Evolutionary conservation across 2,797 vertebrate species (phyloP).

Genomic region (Neosilurus mollespiculum): DNA sequence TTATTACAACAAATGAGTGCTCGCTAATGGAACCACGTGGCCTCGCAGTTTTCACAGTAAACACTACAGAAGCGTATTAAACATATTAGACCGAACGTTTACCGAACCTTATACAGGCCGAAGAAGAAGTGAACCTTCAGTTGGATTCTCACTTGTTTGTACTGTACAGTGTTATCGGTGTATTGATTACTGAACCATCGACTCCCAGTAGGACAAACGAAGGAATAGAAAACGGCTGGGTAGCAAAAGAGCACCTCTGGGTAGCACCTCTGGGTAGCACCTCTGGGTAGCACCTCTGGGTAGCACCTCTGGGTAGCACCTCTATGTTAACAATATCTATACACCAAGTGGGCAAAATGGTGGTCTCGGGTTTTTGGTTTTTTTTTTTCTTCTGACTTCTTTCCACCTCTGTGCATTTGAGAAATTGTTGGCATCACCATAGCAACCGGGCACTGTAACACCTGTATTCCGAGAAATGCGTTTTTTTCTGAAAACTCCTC

Average conservation of each 20-base stretch:
- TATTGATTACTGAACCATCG: neutral
- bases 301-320: too few relatives aligned
- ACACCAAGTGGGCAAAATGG: neutral
- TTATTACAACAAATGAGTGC: slow-evolving; percentile 39
- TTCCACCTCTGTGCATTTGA: slow-evolving; percentile 4
- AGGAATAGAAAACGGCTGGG: neutral
- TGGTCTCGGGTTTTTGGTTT: neutral
- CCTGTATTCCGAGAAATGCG: neutral
- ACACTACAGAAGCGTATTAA: slow-evolving; percentile 11
- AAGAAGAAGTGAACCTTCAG: neutral
- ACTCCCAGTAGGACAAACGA: neutral
- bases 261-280: too few relatives aligned
- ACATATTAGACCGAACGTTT: neutral
- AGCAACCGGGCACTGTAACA: slow-evolving; percentile 4
- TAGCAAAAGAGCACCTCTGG: neutral
- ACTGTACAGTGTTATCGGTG: neutral
- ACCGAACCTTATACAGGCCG: neutral
- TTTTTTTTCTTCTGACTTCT: neutral
- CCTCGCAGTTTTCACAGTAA: slow-evolving; percentile 26
- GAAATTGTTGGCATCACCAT: slow-evolving; percentile 11
- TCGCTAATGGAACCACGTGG: slow-evolving; percentile 31
- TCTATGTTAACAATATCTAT: neutral
- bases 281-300: too few relatives aligned
- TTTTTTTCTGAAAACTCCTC: neutral
- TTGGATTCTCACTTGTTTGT: neutral